phyloP scores from a whole-genome alignment of 2,113 vertebrate species.

The Dromaius novaehollandiae region DNA sequence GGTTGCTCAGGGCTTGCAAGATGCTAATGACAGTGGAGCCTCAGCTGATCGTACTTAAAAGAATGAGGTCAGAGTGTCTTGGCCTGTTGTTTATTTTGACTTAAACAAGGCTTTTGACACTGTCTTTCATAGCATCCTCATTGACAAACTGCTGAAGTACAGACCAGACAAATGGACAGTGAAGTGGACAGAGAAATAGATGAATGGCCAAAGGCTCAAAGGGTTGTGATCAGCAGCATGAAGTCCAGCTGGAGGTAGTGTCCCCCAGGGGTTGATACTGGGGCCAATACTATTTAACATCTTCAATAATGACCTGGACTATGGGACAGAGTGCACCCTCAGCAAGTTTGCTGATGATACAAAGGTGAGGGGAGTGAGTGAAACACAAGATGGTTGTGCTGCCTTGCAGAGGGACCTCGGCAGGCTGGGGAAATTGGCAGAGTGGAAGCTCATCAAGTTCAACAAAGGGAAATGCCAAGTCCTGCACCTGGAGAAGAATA shows the following conservation, averaged over 20 bases:
- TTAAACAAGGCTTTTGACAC: not conserved
- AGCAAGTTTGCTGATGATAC: not conserved
- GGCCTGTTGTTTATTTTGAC: not conserved
- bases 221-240: not conserved
- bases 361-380: not conserved
- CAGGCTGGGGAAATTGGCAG: not conserved
- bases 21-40: not conserved
- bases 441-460: not conserved
- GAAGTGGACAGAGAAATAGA: not conserved
- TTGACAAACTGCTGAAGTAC: not conserved
- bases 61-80: not conserved
- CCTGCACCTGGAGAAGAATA: not conserved
- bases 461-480: not conserved
- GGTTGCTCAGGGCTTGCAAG: not conserved
- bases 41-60: not conserved
- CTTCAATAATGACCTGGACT: not conserved
- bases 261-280: not conserved
- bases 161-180: not conserved
- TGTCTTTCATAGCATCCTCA: not conserved
- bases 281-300: not conserved
- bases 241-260: not conserved
- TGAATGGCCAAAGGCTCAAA: not conserved
- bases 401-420: not conserved
- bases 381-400: not conserved
- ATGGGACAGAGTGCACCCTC: not conserved